Percentiles rank a stretch among this genome's conserved stretches.
phyloP scores from a whole-genome alignment of 2,797 vertebrate species.

The Lepilemur septentrionalis region DNA sequence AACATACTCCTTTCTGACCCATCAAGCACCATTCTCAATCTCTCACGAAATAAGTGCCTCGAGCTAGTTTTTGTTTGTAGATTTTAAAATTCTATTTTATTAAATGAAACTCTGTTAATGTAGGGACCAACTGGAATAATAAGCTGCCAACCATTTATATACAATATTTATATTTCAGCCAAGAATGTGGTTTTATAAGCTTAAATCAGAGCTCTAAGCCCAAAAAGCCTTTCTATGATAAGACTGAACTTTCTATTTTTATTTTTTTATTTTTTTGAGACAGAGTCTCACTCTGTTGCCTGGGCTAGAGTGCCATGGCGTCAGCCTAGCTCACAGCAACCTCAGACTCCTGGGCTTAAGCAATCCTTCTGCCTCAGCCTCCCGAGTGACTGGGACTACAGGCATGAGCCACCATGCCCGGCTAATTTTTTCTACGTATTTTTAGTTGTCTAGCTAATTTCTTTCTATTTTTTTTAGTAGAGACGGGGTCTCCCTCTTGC shows the following conservation, averaged over 20 bases:
- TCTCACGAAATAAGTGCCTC: conserved; percentile 25
- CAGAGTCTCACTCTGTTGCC: too few relatives aligned
- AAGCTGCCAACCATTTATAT: conserved; percentile 21
- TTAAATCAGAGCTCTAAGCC: conserved; percentile 28
- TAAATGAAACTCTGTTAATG: conserved; percentile 23
- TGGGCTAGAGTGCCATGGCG: too few relatives aligned
- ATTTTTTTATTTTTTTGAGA: too few relatives aligned
- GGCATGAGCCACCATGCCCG: too few relatives aligned
- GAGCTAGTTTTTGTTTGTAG: conserved; percentile 14
- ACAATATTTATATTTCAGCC: conserved; percentile 4
- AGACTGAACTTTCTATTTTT: neutral
- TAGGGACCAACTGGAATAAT: conserved; percentile 14
- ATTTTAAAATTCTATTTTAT: conserved; percentile 50
- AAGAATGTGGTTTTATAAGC: conserved; percentile 8
- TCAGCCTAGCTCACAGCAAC: too few relatives aligned
- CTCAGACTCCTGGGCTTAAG: too few relatives aligned
- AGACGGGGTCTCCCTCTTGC: too few relatives aligned
- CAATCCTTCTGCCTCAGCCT: too few relatives aligned
- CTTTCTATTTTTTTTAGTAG: too few relatives aligned
- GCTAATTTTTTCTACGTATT: too few relatives aligned
- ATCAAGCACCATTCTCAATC: conserved; percentile 8
- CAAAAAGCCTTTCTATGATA: conserved; percentile 16
- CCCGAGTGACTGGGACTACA: too few relatives aligned
- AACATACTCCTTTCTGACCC: neutral
- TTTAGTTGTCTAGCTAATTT: too few relatives aligned